Conservation (phyloP, 37 sponge, comb jelly and placozoan species). For the Petrosia ficiformis region DNA sequence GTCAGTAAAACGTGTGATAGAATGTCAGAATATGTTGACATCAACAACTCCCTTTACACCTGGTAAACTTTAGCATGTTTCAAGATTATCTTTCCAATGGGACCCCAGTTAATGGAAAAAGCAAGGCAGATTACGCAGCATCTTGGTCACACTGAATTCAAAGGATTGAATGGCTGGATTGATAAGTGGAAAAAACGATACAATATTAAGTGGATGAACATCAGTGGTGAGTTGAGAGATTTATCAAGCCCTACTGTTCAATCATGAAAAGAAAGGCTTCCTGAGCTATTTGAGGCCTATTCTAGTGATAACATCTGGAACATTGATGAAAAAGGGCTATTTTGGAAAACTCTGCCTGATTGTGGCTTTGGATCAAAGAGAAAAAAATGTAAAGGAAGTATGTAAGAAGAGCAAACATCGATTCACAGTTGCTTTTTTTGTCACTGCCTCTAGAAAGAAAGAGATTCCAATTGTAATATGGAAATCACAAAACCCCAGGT, state of each 20-base stretch:
- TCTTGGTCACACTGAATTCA: slow-evolving; percentile 28
- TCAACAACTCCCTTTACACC: background rate
- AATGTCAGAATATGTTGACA: background rate
- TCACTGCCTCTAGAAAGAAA: background rate
- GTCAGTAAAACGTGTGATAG: no score
- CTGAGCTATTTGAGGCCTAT: slow-evolving; percentile 31
- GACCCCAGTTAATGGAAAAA: slow-evolving; percentile 45
- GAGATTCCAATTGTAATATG: slow-evolving; percentile 27
- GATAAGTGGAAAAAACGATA: slow-evolving; percentile 51
- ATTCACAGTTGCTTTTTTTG: slow-evolving; percentile 8
- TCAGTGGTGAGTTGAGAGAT: slow-evolving; percentile 54
- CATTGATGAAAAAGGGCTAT: slow-evolving; percentile 39
- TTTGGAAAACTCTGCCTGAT: slow-evolving; percentile 67
- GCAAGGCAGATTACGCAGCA: slow-evolving; percentile 31
- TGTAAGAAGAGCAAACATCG: slow-evolving; percentile 5
- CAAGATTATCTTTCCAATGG: slow-evolving; percentile 28
- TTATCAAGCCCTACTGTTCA: slow-evolving; percentile 30
- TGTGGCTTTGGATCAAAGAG: slow-evolving; percentile 47
- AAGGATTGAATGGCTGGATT: slow-evolving; percentile 43
- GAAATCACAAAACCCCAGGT: slow-evolving; percentile 44
- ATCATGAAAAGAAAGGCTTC: slow-evolving; percentile 53
- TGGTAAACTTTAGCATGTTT: background rate
- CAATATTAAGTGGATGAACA: slow-evolving; percentile 28
- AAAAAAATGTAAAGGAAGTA: slow-evolving; percentile 36
- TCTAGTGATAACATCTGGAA: slow-evolving; percentile 35